Evolutionary conservation across 2,797 vertebrate genomes (phyloP).

Genomic region (Periophthalmus magnuspinnatus): DNA sequence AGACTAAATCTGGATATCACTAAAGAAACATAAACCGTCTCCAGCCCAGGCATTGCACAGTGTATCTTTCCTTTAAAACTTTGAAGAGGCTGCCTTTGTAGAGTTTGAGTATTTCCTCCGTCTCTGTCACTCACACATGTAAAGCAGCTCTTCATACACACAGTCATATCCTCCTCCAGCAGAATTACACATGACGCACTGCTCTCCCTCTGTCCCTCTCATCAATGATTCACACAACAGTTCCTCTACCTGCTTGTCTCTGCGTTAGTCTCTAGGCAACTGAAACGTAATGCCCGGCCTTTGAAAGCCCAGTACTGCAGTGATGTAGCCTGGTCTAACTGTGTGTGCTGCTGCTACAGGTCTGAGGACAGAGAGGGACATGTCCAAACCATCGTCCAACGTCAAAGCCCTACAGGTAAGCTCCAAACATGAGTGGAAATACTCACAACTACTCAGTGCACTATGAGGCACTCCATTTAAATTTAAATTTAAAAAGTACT

Average conservation of each 20-base stretch:
- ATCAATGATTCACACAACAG: slow-evolving; percentile 90
- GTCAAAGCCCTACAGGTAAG: slow-evolving; percentile 98
- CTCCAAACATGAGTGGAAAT: background rate
- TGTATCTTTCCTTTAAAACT: too few relatives aligned
- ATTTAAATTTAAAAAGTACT: too few relatives aligned
- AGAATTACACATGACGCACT: background rate
- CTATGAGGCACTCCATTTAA: too few relatives aligned
- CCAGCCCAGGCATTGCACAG: too few relatives aligned
- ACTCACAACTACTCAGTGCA: too few relatives aligned
- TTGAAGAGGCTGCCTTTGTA: too few relatives aligned
- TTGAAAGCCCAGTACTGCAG: slow-evolving; percentile 55
- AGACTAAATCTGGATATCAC: too few relatives aligned
- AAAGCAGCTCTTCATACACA: background rate
- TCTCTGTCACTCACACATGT: background rate
- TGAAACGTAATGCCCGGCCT: slow-evolving; percentile 84
- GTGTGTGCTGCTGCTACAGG: slow-evolving; percentile 80
- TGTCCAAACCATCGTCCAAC: slow-evolving; percentile 95
- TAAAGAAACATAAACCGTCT: too few relatives aligned
- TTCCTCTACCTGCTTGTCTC: slow-evolving; percentile 75
- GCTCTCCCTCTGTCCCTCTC: slow-evolving; percentile 58
- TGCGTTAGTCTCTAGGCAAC: slow-evolving; percentile 86
- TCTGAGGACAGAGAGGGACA: slow-evolving; percentile 77
- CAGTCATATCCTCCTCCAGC: background rate
- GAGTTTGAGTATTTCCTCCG: too few relatives aligned
- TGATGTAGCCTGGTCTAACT: slow-evolving; percentile 59